phyloP scores from a whole-genome alignment of 2,888 invertebrate species.

The Escarpia spicata region DNA sequence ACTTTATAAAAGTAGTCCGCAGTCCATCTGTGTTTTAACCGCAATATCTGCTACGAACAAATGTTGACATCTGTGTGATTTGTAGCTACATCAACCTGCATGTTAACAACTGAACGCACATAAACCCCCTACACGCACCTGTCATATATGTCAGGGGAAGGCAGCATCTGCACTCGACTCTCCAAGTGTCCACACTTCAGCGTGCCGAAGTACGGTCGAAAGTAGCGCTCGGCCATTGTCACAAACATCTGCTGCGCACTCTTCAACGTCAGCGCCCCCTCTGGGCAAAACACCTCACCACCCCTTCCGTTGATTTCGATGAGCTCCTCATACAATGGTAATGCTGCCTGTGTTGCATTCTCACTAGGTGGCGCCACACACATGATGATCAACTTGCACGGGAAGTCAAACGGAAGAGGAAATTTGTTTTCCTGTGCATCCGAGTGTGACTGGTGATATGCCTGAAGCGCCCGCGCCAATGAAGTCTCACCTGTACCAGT shows the following conservation, averaged over 20 bases:
- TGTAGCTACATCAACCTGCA: background rate
- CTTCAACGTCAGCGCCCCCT: constrained; percentile 53
- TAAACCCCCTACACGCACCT: constrained; percentile 45
- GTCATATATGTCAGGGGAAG: constrained; percentile 72
- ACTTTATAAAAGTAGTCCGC: no score
- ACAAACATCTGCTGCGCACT: constrained; percentile 72
- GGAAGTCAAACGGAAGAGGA: constrained; percentile 82
- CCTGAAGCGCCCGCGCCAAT: constrained; percentile 69
- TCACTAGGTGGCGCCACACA: constrained; percentile 64
- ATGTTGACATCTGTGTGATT: no score
- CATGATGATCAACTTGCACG: constrained; percentile 77
- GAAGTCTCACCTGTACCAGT: constrained; percentile 76
- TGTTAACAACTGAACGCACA: constrained; percentile 13
- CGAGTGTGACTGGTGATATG: constrained; percentile 44
- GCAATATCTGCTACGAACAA: no score
- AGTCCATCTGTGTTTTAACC: no score
- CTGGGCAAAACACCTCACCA: constrained; percentile 59
- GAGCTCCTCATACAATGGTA: constrained; percentile 82
- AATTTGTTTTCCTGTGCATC: constrained; percentile 65
- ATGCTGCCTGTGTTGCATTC: constrained; percentile 67
- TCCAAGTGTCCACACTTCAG: constrained; percentile 81
- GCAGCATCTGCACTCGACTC: constrained; percentile 78
- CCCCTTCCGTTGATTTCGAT: constrained; percentile 77
- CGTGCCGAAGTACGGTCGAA: constrained; percentile 77
- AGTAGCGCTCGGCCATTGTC: constrained; percentile 78